phyloP scores from a whole-genome alignment of 1,140 invertebrate species.

The Periplaneta americana region DNA sequence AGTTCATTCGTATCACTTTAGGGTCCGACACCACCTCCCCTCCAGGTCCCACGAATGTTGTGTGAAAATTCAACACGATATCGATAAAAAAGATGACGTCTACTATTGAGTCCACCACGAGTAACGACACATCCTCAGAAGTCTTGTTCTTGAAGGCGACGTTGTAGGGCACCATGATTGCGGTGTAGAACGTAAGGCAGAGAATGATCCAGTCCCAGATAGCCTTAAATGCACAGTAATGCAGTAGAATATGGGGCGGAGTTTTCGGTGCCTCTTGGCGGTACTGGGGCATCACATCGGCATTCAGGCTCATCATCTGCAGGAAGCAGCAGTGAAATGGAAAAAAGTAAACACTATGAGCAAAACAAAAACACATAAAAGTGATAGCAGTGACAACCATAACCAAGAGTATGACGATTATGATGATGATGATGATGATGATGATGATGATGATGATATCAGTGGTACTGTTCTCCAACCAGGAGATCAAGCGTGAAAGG shows the following conservation, averaged over 20 bases:
- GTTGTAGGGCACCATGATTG: slow-evolving; percentile 99
- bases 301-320: slow-evolving; percentile 96
- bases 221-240: slow-evolving; percentile 97
- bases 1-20: slow-evolving; percentile 96
- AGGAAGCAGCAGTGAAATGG: too few relatives aligned
- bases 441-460: too few relatives aligned
- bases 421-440: too few relatives aligned
- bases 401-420: too few relatives aligned
- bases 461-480: too few relatives aligned
- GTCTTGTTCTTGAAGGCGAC: slow-evolving; percentile 99
- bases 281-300: slow-evolving; percentile 98
- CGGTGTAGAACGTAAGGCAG: slow-evolving; percentile 99
- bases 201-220: slow-evolving; percentile 99
- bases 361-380: too few relatives aligned
- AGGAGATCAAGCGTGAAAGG: too few relatives aligned
- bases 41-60: slow-evolving; percentile 97
- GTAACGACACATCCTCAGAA: slow-evolving; percentile 94
- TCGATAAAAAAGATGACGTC: slow-evolving; percentile 99
- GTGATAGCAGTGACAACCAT: too few relatives aligned
- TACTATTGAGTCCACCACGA: slow-evolving; percentile 97
- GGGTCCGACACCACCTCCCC: slow-evolving; percentile 98
- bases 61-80: slow-evolving; percentile 99
- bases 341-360: too few relatives aligned
- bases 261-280: slow-evolving; percentile 99
- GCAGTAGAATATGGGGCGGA: slow-evolving; percentile 93